These are phyloP conservation scores for Pantelozetes paolii DNA, from an alignment of 2,888 invertebrate species.

Conservation along the genomic window DNA sequence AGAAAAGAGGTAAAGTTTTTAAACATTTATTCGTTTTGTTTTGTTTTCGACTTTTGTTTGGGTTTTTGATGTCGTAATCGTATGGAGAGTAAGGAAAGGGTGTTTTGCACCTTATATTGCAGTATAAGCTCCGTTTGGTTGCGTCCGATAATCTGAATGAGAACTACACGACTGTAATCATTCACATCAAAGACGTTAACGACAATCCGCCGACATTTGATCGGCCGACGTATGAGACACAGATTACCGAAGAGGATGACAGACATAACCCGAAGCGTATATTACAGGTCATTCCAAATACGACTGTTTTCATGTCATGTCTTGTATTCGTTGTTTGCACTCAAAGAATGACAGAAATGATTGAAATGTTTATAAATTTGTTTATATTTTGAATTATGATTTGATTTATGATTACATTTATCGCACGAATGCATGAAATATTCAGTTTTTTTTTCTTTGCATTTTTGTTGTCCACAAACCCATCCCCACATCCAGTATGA, in stretches of 20 bases:
- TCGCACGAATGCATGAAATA: constrained; percentile 43
- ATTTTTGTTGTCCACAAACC: constrained; percentile 49
- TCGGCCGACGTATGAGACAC: constrained; percentile 85
- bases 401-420: constrained; percentile 44
- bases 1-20: constrained; percentile 78
- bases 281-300: constrained; percentile 63
- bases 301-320: neutral
- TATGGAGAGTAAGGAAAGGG: neutral
- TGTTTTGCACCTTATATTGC: constrained; percentile 46
- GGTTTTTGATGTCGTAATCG: constrained; percentile 14
- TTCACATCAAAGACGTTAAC: constrained; percentile 95
- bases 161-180: constrained; percentile 93
- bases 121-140: constrained; percentile 90
- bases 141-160: constrained; percentile 95
- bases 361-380: constrained; percentile 21
- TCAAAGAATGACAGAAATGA: neutral
- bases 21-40: constrained; percentile 20
- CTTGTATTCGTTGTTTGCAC: constrained; percentile 38
- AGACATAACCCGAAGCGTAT: constrained; percentile 88
- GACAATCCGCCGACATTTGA: constrained; percentile 97
- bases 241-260: constrained; percentile 93
- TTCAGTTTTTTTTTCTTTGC: constrained; percentile 49
- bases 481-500: constrained; percentile 63
- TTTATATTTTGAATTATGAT: constrained; percentile 38
- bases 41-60: constrained; percentile 39